These are phyloP conservation scores for Chelidonichthys spinosus DNA, from an alignment of 2,797 vertebrate species.

Conservation along the genomic window DNA sequence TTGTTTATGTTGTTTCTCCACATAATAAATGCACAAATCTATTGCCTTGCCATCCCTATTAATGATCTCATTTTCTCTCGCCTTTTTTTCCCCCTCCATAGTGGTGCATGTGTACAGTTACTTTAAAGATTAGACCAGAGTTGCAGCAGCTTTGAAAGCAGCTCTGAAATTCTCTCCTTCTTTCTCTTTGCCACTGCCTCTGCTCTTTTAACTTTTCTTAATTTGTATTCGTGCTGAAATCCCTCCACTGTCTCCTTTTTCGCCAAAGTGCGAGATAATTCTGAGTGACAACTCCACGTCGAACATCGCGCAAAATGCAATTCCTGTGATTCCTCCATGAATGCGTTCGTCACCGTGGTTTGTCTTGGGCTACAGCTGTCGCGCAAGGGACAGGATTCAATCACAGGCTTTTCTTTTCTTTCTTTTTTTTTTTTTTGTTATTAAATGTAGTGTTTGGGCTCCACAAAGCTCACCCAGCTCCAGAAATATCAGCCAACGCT, in stretches of 20 bases:
- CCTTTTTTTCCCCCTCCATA: slow-evolving; percentile 29
- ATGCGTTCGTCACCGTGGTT: slow-evolving; percentile 59
- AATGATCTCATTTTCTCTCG: slow-evolving; percentile 78
- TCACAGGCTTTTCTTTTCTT: slow-evolving; percentile 41
- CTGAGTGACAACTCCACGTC: slow-evolving; percentile 69
- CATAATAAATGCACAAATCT: slow-evolving; percentile 77
- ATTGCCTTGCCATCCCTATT: slow-evolving; percentile 74
- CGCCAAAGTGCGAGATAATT: slow-evolving; percentile 70
- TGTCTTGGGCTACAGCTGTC: slow-evolving; percentile 52
- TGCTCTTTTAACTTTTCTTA: slow-evolving; percentile 58
- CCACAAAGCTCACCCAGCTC: slow-evolving; percentile 27
- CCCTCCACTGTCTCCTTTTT: slow-evolving; percentile 51
- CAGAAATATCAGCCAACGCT: slow-evolving; percentile 51
- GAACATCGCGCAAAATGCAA: slow-evolving; percentile 46
- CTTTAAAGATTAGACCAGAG: slow-evolving; percentile 76
- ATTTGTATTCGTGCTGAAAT: slow-evolving; percentile 74
- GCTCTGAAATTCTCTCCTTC: slow-evolving; percentile 54
- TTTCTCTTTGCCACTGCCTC: slow-evolving; percentile 36
- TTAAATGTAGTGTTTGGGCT: slow-evolving; percentile 8
- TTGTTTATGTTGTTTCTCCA: slow-evolving; percentile 78
- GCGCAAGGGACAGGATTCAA: slow-evolving; percentile 64
- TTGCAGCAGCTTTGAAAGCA: slow-evolving; percentile 57
- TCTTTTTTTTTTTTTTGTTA: slow-evolving; percentile 26
- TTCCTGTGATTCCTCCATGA: slow-evolving; percentile 64
- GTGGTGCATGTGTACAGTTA: slow-evolving; percentile 60